Percentiles rank a stretch among this genome's conserved stretches.
These are phyloP conservation scores for Zoroaster sp. DNA, from an alignment of 53 echinoderm and acorn worm genomes.

Conservation along the genomic window DNA sequence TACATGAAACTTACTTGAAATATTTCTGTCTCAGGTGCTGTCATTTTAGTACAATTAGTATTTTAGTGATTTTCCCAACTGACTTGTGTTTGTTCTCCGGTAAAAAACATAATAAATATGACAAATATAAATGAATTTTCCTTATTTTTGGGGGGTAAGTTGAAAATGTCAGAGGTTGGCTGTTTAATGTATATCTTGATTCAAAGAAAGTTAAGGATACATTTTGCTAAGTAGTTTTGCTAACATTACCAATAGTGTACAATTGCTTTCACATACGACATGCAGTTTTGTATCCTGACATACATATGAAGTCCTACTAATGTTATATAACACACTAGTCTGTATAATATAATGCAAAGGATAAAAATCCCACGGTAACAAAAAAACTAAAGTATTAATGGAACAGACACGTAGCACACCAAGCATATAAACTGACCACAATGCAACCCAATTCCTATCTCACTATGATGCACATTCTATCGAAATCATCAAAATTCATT, in stretches of 20 bases:
- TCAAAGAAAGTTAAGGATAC: background rate
- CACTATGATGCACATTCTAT: slow-evolving; percentile 45
- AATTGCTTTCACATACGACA: background rate
- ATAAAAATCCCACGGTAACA: background rate
- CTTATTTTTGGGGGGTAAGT: too few relatives aligned
- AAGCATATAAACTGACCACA: slow-evolving; percentile 42
- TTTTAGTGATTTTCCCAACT: too few relatives aligned
- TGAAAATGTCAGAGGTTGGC: too few relatives aligned
- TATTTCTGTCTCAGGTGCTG: too few relatives aligned
- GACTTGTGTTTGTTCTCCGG: too few relatives aligned
- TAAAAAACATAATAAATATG: too few relatives aligned
- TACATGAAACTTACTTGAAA: too few relatives aligned
- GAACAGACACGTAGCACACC: slow-evolving; percentile 59
- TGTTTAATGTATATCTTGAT: too few relatives aligned
- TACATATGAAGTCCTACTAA: background rate
- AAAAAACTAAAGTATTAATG: slow-evolving; percentile 1
- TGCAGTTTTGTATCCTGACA: background rate
- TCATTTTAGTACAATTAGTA: too few relatives aligned
- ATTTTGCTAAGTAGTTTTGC: background rate
- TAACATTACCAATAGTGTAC: background rate
- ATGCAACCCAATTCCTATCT: slow-evolving; percentile 44
- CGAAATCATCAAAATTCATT: background rate
- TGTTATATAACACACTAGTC: slow-evolving; percentile 18
- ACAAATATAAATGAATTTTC: too few relatives aligned
- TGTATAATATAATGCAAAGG: background rate